Evolutionary conservation across 2,113 vertebrate genomes (phyloP).

Genomic region (Mobula birostris): DNA sequence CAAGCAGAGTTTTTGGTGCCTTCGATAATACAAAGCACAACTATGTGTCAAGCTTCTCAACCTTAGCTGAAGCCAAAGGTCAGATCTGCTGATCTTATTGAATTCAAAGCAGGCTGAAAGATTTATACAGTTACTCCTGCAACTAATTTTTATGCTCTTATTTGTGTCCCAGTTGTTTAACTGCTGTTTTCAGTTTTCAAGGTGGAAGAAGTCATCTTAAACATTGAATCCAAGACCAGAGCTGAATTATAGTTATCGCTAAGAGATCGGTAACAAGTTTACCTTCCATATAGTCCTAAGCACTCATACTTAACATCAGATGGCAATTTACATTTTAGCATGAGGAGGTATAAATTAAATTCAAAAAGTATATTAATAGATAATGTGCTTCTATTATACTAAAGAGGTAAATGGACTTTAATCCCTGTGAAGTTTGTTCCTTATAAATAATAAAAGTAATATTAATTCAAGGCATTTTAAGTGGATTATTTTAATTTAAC

Average conservation of each 20-base stretch:
- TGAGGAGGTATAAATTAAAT: background rate
- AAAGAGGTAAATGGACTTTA: background rate
- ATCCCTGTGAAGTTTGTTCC: background rate
- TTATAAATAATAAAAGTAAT: background rate
- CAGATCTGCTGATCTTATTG: too few species aligned
- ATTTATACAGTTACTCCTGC: too few species aligned
- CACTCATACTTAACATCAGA: background rate
- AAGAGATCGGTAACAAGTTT: background rate
- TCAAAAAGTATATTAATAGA: background rate
- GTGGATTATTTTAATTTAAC: background rate
- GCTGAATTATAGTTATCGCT: too few species aligned
- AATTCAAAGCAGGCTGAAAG: too few species aligned
- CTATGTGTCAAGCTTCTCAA: background rate
- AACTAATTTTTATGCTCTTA: background rate
- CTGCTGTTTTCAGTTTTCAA: background rate
- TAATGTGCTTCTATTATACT: background rate
- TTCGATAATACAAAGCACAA: background rate
- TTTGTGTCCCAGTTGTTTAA: background rate
- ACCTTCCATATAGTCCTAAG: background rate
- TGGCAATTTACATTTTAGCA: background rate
- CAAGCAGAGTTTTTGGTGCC: background rate
- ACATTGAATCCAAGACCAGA: background rate
- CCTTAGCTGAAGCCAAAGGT: too few species aligned
- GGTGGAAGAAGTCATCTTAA: background rate
- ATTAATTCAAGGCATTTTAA: background rate